phyloP scores from a whole-genome alignment of 2,113 vertebrate species.

The Phaethon lepturus region DNA sequence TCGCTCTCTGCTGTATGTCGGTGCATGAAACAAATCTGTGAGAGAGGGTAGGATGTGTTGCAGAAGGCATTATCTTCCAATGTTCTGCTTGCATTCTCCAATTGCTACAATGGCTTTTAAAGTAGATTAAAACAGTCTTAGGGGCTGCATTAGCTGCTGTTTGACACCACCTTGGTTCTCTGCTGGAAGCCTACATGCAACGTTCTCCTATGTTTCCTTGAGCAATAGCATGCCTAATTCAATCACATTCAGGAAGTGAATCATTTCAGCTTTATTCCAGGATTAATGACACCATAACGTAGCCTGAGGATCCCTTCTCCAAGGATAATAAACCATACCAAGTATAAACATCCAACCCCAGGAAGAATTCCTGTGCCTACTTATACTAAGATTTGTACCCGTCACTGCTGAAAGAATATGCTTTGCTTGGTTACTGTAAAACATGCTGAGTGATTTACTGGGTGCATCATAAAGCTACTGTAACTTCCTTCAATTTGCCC shows the following conservation, averaged over 20 bases:
- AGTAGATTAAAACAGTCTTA: not conserved
- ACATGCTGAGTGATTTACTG: not conserved
- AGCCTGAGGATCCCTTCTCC: not conserved
- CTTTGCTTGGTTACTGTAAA: not conserved
- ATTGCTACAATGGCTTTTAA: not conserved
- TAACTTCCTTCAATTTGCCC: not conserved
- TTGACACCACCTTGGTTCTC: not conserved
- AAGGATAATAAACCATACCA: slow-evolving; percentile 14
- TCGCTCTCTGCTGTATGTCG: not conserved
- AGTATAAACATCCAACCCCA: not conserved
- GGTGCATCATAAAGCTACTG: not conserved
- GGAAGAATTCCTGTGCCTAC: not conserved
- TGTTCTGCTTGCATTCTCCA: not conserved
- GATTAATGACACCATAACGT: not conserved
- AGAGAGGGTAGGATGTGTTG: not conserved
- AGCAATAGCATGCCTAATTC: not conserved
- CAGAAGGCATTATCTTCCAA: not conserved
- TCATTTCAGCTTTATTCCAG: slow-evolving; percentile 15
- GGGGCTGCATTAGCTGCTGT: not conserved
- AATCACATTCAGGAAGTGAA: slow-evolving; percentile 5
- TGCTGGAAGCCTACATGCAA: not conserved
- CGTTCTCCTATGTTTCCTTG: not conserved
- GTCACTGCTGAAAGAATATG: not conserved
- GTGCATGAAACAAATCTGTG: not conserved
- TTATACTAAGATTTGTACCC: not conserved